These are phyloP conservation scores for Benitochromis conjunctus DNA, from an alignment of 2,113 vertebrate genomes.

Conservation along the genomic window DNA sequence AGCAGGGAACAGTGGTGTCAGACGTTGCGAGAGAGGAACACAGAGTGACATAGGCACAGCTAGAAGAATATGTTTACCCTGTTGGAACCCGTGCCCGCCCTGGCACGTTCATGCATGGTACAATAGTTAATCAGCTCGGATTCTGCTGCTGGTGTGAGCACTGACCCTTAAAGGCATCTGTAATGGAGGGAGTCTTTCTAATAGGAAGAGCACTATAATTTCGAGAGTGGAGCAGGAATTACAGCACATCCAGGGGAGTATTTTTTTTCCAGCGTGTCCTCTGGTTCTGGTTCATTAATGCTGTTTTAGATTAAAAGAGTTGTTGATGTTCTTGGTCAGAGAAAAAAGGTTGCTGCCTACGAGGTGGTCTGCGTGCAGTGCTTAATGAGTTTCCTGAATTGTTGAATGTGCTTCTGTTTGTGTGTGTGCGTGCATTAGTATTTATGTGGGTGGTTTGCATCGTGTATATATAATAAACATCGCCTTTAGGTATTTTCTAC, in stretches of 20 bases:
- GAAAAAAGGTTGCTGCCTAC: constrained; percentile 38
- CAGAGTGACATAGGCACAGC: constrained; percentile 59
- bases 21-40: constrained; percentile 37
- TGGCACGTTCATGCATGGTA: constrained; percentile 27
- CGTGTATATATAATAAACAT: constrained; percentile 17
- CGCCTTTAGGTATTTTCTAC: constrained; percentile 50
- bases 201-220: constrained; percentile 27
- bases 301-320: constrained; percentile 58
- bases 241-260: constrained; percentile 19
- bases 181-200: constrained; percentile 18
- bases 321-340: constrained; percentile 57
- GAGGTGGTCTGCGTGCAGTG: constrained; percentile 50
- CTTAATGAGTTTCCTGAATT: constrained; percentile 67
- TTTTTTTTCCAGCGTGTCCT: constrained; percentile 2
- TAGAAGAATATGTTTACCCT: constrained; percentile 56
- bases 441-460: constrained; percentile 27
- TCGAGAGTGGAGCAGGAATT: constrained; percentile 6
- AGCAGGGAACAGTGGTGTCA: constrained; percentile 46
- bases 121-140: constrained; percentile 53
- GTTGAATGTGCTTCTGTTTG: background rate
- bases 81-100: constrained; percentile 23
- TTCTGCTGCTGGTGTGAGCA: constrained; percentile 37
- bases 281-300: constrained; percentile 56
- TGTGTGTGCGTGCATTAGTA: background rate
- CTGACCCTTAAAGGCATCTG: constrained; percentile 47